Evolutionary conservation across 2,797 vertebrate species (phyloP), one percentile per base, ranked within the genome.

Genomic region (Arctocebus calabarensis): DNA sequence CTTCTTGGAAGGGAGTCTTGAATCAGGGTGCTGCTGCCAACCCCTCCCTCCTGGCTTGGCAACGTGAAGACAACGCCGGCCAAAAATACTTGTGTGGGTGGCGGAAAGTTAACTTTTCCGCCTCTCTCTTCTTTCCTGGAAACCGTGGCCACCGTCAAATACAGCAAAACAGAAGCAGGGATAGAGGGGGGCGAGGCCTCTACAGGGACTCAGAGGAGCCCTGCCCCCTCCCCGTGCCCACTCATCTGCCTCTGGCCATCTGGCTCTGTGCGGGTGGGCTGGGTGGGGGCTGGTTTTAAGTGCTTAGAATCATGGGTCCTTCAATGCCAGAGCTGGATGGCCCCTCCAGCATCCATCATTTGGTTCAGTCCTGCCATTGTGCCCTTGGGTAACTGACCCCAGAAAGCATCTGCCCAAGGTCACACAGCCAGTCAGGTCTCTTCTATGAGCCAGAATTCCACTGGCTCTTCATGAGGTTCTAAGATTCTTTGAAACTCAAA

Each of bases 71-170:
- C 97, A 93, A 79, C 6, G 93, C 92, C 78, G 97, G 98, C 98
- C 98, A 98, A 98, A 98, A 98, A 98, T 98, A 98, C 97, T 98
- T 98, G 98, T 98, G 98, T 98, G 98, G 98, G 98, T 98, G 96
- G 98, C 93, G 97, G 98, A 98, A 98, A 98, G 98, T 98, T 98
- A 98, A 98, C 98, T 98, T 98, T 98, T 98, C 96, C 96, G 97
- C 98, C 97, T 97, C 96, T 94, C 87, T 97, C 94, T 97, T 94
- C 90, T 96, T 98, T 97, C 97, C 97, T 98, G 97, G 97, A 97
- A 97, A 98, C 97, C 73, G 85, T 95, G 97, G 97, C 96, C 96
- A 96, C 85, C 61, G 68, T 98, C 98, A 95, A 97, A 97, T 95
- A 96, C 96, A 98, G 95, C 97, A 95, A 97, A 97, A 97, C 97